Percentiles rank a stretch among this genome's conserved stretches.
Evolutionary conservation across 2,888 invertebrate genomes (phyloP).

Genomic region (Camptogramma bilineatum): DNA sequence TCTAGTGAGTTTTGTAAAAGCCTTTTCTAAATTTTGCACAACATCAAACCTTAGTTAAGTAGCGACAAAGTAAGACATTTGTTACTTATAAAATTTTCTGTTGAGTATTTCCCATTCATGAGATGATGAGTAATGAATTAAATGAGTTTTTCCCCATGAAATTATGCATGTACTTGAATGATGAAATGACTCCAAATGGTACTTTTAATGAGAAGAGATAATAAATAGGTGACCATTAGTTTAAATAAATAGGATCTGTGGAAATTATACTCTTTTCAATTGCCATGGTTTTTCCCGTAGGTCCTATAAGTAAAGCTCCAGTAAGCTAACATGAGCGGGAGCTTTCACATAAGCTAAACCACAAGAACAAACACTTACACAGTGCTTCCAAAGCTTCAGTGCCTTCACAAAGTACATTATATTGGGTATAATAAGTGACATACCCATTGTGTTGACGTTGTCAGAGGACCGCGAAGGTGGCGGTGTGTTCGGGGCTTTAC

Average conservation of each 20-base stretch:
- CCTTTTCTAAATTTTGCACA: conserved; percentile 41
- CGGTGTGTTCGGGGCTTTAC: conserved; percentile 69
- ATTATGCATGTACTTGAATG: conserved; percentile 3
- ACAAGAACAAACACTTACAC: conserved; percentile 47
- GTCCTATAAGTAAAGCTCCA: conserved; percentile 32
- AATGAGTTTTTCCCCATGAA: conserved; percentile 16
- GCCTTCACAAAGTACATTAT: conserved; percentile 29
- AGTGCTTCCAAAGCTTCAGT: conserved; percentile 45
- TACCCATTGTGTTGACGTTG: conserved; percentile 81
- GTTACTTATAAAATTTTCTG: conserved; percentile 25
- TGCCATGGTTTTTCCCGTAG: neutral
- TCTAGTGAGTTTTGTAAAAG: conserved; percentile 6
- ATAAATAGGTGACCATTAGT: neutral
- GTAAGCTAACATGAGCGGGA: conserved; percentile 45
- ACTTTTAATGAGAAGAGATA: neutral
- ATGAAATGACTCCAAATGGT: neutral
- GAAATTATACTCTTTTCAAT: neutral
- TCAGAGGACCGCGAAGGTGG: conserved; percentile 81
- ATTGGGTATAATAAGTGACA: conserved; percentile 36
- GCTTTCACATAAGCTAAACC: conserved; percentile 59
- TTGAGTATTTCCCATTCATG: conserved; percentile 8
- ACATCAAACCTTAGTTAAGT: conserved; percentile 11
- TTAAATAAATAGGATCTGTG: neutral
- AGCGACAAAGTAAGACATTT: conserved; percentile 1
- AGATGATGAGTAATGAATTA: conserved; percentile 8